These are phyloP conservation scores for Agonopterix arenella DNA, from an alignment of 2,888 invertebrate genomes.

Conservation along the genomic window DNA sequence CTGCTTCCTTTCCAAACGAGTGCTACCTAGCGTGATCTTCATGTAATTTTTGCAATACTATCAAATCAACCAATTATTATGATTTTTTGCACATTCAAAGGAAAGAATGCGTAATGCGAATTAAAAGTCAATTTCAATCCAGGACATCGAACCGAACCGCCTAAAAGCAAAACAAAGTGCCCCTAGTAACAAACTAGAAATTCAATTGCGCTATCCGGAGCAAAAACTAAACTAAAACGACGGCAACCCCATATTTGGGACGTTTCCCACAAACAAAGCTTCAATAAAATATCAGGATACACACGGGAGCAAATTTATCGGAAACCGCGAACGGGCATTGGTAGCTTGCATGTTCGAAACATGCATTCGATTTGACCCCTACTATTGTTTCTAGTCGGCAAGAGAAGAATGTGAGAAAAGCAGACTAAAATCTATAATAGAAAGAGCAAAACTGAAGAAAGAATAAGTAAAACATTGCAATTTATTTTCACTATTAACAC, in stretches of 20 bases:
- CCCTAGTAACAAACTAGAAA: conserved; percentile 15
- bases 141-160: neutral
- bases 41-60: no score
- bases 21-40: no score
- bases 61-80: no score
- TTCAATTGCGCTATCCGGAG: conserved; percentile 15
- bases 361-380: conserved; percentile 33
- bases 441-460: no score
- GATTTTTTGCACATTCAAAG: no score
- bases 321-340: conserved; percentile 39
- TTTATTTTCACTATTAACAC: no score
- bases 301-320: conserved; percentile 46
- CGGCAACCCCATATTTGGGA: conserved; percentile 34
- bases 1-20: no score
- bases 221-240: conserved; percentile 10
- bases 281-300: conserved; percentile 46
- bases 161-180: conserved; percentile 9
- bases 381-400: conserved; percentile 19
- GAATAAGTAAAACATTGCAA: no score
- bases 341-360: conserved; percentile 34
- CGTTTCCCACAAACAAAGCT: conserved; percentile 36
- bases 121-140: no score
- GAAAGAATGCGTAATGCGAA: neutral
- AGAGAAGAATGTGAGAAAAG: no score
- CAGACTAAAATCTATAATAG: no score